These are phyloP conservation scores for Brachypalpus laphriformis DNA, from an alignment of 2,888 invertebrate genomes.

Conservation along the genomic window DNA sequence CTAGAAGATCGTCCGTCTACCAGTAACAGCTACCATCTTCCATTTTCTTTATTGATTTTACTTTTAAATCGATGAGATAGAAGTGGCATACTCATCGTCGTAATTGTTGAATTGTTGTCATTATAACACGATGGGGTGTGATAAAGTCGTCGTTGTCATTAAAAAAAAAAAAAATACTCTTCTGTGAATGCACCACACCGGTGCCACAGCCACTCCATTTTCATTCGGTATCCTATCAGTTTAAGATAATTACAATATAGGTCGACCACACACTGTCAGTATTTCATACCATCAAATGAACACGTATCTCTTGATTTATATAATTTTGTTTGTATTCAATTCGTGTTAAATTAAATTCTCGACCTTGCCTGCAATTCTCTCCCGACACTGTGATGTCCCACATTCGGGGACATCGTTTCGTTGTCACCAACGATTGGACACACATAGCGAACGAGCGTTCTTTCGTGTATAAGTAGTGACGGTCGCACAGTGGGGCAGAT, in stretches of 20 bases:
- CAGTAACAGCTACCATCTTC: conserved; percentile 12
- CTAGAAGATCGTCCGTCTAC: not conserved
- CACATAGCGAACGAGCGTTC: conserved; percentile 23
- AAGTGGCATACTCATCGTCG: not conserved
- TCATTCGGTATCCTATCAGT: conserved; percentile 6
- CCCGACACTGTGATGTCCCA: conserved; percentile 68
- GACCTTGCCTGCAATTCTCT: conserved; percentile 70
- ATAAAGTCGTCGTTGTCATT: not conserved
- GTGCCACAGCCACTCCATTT: not conserved
- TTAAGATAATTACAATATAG: conserved; percentile 54
- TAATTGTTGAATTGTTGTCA: no score
- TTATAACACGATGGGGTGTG: no score
- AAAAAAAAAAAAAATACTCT: not conserved
- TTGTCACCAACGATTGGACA: conserved; percentile 52
- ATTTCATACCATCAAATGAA: not conserved
- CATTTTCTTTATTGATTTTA: conserved; percentile 6
- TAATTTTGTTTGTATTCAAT: conserved; percentile 59
- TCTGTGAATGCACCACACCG: not conserved
- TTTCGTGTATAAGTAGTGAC: conserved; percentile 35
- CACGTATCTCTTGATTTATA: conserved; percentile 37
- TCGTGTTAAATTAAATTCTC: conserved; percentile 63
- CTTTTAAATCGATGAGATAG: not conserved
- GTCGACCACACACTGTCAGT: conserved; percentile 42
- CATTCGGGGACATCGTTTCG: conserved; percentile 60
- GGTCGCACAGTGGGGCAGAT: no score